Evolutionary conservation across 2,888 invertebrate species (phyloP), one percentile per base, ranked within the genome.

Genomic region (Dicyrtoma fusca): DNA sequence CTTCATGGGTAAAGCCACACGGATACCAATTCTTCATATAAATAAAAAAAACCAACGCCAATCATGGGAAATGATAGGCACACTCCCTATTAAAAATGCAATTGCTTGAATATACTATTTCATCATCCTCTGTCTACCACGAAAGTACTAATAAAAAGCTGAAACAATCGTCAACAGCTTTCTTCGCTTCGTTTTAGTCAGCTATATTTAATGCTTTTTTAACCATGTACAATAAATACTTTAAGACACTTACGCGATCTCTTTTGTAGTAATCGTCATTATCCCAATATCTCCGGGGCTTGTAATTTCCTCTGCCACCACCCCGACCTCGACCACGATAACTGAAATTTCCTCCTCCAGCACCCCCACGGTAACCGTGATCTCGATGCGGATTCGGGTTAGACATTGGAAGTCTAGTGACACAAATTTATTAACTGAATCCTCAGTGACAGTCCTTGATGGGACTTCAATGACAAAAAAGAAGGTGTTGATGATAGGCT

Each of bases 211-310:
- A n/a, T n/a, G n/a, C n/a, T n/a, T n/a, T n/a, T n/a, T n/a, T n/a
- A n/a, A n/a, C n/a, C n/a, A n/a, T n/a, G n/a, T n/a, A n/a, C n/a
- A n/a, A n/a, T n/a, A n/a, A n/a, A n/a, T n/a, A n/a, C n/a, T n/a
- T n/a, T n/a, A 47, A 17, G 14, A 42, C 63, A 62, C 65, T 72
- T 74, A 76, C 79, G 74, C 76, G 61, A 11, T 76, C 76, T 65
- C 72, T 47, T 21, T 74, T 76, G 51, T 78, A 72, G 57, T 75
- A 79, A 17, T 80, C 79, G 70, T 80, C 80, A 72, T 74, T 79
- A 51, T 80, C 80, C 80, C 80, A 80, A 61, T 80, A 80, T 59
- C 80, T 57, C 47, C 79, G 59, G 0, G 76, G 77, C 45, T 73
- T 69, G 55, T 72, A 74, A 2, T 69, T 70, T 19, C 76, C 74